These are phyloP conservation scores for Tadarida brasiliensis DNA, from an alignment of 2,797 vertebrate species.

Conservation along the genomic window DNA sequence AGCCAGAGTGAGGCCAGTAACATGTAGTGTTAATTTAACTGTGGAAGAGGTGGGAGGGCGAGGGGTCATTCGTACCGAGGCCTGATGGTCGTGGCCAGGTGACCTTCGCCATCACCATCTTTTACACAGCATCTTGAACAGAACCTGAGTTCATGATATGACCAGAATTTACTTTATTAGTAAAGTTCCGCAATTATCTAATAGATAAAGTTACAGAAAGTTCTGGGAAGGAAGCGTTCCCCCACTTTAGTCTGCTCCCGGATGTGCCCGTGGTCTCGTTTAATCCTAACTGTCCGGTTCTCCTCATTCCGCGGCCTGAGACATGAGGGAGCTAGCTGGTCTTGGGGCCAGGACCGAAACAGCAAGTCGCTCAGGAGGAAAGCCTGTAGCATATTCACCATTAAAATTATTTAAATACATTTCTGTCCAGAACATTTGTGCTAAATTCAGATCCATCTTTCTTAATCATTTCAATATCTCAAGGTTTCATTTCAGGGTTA, in stretches of 20 bases:
- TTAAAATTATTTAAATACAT: neutral
- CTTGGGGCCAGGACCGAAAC: neutral
- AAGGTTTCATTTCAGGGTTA: neutral
- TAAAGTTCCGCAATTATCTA: neutral
- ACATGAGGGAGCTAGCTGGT: neutral
- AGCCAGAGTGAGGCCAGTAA: neutral
- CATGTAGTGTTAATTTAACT: neutral
- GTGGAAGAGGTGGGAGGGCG: neutral
- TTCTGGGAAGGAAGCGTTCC: neutral
- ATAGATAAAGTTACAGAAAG: neutral
- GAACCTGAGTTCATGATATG: neutral
- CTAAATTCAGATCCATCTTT: slow-evolving; percentile 15
- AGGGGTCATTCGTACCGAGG: neutral
- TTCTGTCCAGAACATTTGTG: neutral
- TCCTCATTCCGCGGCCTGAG: neutral
- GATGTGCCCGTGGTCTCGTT: neutral
- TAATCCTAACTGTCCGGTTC: neutral
- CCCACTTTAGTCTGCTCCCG: neutral
- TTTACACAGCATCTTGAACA: neutral
- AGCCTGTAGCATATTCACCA: neutral
- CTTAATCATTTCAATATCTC: slow-evolving; percentile 7
- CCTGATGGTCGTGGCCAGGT: neutral
- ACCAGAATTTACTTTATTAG: slow-evolving; percentile 26
- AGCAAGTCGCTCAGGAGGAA: neutral
- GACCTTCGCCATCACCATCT: neutral